Conservation (phyloP, 2,888 invertebrate species). For the Eurytoma californica region DNA sequence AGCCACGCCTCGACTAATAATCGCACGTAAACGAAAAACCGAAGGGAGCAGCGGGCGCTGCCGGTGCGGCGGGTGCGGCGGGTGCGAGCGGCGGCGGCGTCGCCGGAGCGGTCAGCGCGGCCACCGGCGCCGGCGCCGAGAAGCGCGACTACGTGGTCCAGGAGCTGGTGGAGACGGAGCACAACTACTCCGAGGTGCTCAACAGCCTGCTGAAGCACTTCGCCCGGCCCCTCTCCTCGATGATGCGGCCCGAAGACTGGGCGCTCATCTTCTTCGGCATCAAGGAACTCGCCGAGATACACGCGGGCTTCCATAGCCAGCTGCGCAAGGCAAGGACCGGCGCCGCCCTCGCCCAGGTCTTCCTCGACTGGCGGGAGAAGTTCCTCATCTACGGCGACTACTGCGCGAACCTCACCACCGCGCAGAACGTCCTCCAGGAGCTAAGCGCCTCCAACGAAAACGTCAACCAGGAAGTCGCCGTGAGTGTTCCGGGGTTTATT, state of each 20-base stretch:
- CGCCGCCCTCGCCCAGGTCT: constrained; percentile 81
- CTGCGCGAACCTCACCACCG: constrained; percentile 93
- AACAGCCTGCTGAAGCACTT: constrained; percentile 89
- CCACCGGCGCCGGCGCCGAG: constrained; percentile 79
- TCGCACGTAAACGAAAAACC: background rate
- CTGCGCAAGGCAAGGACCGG: constrained; percentile 84
- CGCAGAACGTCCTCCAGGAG: constrained; percentile 90
- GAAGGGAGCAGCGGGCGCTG: constrained; percentile 5
- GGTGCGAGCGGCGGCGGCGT: constrained; percentile 28
- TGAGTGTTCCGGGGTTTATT: constrained; percentile 72
- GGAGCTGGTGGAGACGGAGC: constrained; percentile 97
- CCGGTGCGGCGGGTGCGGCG: background rate
- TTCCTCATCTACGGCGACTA: constrained; percentile 97
- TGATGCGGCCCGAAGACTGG: constrained; percentile 85
- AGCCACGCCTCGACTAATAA: background rate
- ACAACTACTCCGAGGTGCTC: constrained; percentile 96
- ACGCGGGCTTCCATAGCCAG: constrained; percentile 89
- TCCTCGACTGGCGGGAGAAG: constrained; percentile 92
- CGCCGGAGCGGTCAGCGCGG: constrained; percentile 23
- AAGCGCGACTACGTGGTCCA: constrained; percentile 95
- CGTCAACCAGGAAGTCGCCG: constrained; percentile 82
- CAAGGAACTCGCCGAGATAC: constrained; percentile 90
- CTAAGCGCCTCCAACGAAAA: constrained; percentile 81
- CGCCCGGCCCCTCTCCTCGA: constrained; percentile 84
- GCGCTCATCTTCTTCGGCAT: constrained; percentile 92